phyloP scores from a whole-genome alignment of 2,888 invertebrate species.

The Erebia aethiops region DNA sequence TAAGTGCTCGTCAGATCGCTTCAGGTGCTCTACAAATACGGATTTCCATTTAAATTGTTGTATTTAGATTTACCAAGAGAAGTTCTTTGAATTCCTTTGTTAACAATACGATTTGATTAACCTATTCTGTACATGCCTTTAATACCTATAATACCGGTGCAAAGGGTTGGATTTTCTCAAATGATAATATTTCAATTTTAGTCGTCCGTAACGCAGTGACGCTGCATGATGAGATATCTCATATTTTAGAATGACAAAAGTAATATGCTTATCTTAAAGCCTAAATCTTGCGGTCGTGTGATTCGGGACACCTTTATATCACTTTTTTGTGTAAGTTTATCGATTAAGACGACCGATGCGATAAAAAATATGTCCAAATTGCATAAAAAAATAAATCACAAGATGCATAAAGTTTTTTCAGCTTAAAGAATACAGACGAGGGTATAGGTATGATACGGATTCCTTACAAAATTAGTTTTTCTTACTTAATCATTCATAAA shows the following conservation, averaged over 20 bases:
- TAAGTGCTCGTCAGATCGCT: not conserved
- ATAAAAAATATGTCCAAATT: not conserved
- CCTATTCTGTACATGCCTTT: too few species aligned
- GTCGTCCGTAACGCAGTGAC: not conserved
- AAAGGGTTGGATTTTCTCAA: slow-evolving; percentile 3
- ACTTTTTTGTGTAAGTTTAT: slow-evolving; percentile 1
- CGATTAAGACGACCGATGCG: not conserved
- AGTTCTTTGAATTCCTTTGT: not conserved
- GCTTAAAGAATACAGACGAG: too few species aligned
- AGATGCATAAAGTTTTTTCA: too few species aligned
- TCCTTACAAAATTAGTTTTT: too few species aligned
- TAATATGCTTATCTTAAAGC: slow-evolving; percentile 4
- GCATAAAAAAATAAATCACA: too few species aligned
- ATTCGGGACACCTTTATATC: slow-evolving; percentile 4
- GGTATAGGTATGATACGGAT: too few species aligned
- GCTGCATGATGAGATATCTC: not conserved
- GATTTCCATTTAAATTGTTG: slow-evolving; percentile 9
- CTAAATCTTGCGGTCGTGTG: slow-evolving; percentile 5
- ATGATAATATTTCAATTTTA: not conserved
- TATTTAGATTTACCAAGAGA: slow-evolving; percentile 1
- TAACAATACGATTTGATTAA: too few species aligned
- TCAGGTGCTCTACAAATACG: slow-evolving; percentile 16
- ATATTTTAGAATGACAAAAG: slow-evolving; percentile 7
- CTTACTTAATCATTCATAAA: too few species aligned
- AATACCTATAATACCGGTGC: too few species aligned